Percentiles rank a stretch among this genome's conserved stretches.
Conservation (phyloP, 2,113 vertebrate genomes). For the Glaucomys volans region DNA sequence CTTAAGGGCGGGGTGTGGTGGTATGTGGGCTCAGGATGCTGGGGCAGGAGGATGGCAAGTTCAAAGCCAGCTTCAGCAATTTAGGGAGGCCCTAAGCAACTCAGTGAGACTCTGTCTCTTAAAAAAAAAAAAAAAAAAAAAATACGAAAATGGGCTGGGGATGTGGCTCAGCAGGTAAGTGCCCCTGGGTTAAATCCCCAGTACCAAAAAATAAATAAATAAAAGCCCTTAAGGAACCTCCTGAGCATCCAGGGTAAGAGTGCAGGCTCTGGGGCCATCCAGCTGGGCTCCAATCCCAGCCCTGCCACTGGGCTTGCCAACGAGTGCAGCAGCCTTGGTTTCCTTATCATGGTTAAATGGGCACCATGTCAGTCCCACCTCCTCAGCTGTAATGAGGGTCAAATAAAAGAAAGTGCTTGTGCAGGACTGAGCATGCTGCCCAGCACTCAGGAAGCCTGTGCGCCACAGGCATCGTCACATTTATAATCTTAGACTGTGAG, state of each 20-base stretch:
- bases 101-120: too few relatives aligned
- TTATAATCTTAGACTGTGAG: not conserved
- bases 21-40: too few relatives aligned
- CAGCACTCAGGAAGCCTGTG: not conserved
- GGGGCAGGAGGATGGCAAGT: too few relatives aligned
- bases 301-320: not conserved
- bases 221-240: not conserved
- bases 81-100: too few relatives aligned
- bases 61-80: too few relatives aligned
- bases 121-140: too few relatives aligned
- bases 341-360: not conserved
- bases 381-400: not conserved
- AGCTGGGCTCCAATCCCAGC: not conserved
- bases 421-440: not conserved
- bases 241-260: not conserved
- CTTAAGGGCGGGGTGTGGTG: too few relatives aligned
- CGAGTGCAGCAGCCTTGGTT: not conserved
- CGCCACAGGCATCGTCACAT: too few relatives aligned
- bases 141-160: too few relatives aligned
- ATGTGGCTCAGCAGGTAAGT: too few relatives aligned
- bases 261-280: not conserved
- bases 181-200: too few relatives aligned
- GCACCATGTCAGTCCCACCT: not conserved
- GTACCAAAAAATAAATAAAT: too few relatives aligned
- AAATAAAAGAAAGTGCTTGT: not conserved